Conservation (phyloP, 2,113 vertebrate species). For the Madoqua kirkii region DNA sequence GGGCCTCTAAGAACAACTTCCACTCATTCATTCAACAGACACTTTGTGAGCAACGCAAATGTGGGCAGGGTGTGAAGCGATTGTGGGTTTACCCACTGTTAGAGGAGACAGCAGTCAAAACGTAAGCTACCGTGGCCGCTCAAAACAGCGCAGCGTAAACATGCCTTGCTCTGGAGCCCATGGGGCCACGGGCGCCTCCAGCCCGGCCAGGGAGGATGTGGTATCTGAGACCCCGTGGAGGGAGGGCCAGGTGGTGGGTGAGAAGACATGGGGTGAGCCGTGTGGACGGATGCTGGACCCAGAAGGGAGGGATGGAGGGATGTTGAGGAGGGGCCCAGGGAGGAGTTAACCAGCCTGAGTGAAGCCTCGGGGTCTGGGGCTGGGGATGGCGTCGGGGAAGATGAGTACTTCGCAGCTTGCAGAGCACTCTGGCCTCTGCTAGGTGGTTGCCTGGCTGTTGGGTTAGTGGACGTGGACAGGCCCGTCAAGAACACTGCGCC, state of each 20-base stretch:
- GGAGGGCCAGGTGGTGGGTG: background rate
- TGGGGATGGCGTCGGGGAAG: accelerated
- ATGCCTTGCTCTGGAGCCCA: background rate
- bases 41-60: too few species aligned
- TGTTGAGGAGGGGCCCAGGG: background rate
- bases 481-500: too few species aligned
- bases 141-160: background rate
- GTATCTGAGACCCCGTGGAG: background rate
- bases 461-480: background rate
- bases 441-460: background rate
- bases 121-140: background rate
- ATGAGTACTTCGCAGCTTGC: too few species aligned
- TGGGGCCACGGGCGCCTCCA: background rate
- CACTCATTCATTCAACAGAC: background rate
- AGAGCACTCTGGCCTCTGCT: background rate
- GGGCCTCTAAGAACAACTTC: background rate
- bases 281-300: accelerated
- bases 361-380: background rate
- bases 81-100: background rate
- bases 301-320: background rate
- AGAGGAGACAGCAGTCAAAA: background rate
- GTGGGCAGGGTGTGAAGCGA: background rate
- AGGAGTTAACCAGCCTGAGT: background rate
- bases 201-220: accelerated
- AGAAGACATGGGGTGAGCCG: accelerated